phyloP scores from a whole-genome alignment of 2,888 invertebrate genomes.

The Lycocerus yunnanus region DNA sequence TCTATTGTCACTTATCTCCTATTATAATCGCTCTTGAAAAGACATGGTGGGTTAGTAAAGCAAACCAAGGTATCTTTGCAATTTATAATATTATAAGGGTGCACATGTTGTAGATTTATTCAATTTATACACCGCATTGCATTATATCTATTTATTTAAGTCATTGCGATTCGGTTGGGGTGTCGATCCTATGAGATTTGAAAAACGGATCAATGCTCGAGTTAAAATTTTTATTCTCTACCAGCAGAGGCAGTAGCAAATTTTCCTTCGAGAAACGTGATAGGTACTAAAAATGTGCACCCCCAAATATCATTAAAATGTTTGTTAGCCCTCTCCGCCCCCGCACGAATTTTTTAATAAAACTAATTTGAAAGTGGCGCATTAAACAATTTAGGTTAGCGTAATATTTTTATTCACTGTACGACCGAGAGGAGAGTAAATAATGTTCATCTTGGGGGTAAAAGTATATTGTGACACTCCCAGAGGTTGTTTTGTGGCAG shows the following conservation, averaged over 20 bases:
- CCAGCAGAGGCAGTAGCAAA: background rate
- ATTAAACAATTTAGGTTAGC: conserved; percentile 6
- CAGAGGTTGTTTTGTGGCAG: conserved; percentile 41
- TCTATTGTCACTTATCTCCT: conserved; percentile 16
- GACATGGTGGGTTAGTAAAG: conserved; percentile 3
- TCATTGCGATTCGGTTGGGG: background rate
- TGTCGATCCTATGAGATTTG: background rate
- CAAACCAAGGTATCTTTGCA: conserved; percentile 4
- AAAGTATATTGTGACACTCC: conserved; percentile 54
- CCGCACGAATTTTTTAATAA: background rate
- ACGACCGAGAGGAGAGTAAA: conserved; percentile 46
- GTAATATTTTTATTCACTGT: conserved; percentile 44
- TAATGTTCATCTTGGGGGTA: conserved; percentile 48
- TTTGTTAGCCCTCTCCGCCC: background rate
- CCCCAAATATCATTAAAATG: background rate
- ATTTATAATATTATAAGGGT: background rate
- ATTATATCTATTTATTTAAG: background rate
- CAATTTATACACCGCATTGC: background rate
- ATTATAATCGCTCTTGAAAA: conserved; percentile 13
- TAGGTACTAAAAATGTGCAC: background rate
- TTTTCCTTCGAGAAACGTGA: background rate
- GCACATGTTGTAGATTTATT: background rate
- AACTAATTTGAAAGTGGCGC: background rate
- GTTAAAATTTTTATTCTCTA: background rate
- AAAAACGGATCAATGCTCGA: background rate